A percentile compares a stretch with the other conserved stretches of the same genome.
Evolutionary conservation across 2,888 invertebrate genomes (phyloP).

Genomic region (Pseudoips prasinana): DNA sequence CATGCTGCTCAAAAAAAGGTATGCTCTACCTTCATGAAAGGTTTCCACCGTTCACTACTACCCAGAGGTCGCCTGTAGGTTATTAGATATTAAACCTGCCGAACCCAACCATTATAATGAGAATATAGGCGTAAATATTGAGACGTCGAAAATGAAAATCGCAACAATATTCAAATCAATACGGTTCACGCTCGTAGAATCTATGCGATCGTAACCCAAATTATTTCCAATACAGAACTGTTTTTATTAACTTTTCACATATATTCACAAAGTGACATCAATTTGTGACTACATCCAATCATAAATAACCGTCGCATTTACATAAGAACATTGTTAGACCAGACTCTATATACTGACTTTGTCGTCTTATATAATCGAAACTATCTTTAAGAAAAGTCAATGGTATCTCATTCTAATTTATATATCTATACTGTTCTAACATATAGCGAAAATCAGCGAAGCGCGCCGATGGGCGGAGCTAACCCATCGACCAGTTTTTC

Average conservation of each 20-base stretch:
- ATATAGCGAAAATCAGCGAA: constrained; percentile 54
- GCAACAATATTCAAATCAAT: constrained; percentile 14
- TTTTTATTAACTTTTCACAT: constrained; percentile 57
- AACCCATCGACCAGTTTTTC: constrained; percentile 43
- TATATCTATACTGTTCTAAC: constrained; percentile 52
- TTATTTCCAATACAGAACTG: constrained; percentile 28
- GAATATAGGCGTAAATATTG: too few species aligned
- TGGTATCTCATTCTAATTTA: constrained; percentile 60
- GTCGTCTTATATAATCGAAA: constrained; percentile 70
- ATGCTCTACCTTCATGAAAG: too few species aligned
- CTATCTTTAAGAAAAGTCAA: constrained; percentile 77
- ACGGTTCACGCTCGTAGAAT: constrained; percentile 19
- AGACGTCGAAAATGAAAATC: too few species aligned
- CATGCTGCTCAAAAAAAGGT: too few species aligned
- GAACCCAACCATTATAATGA: too few species aligned
- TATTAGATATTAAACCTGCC: too few species aligned
- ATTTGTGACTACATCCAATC: constrained; percentile 56
- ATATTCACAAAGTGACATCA: constrained; percentile 58
- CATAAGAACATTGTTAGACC: constrained; percentile 69
- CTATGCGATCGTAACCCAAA: constrained; percentile 15
- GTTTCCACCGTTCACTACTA: too few species aligned
- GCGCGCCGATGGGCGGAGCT: constrained; percentile 75
- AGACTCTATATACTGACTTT: constrained; percentile 65
- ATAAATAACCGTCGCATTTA: constrained; percentile 76
- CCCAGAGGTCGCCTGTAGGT: too few species aligned